phyloP scores from a whole-genome alignment of 2,888 invertebrate genomes.

The Netelia inedita region DNA sequence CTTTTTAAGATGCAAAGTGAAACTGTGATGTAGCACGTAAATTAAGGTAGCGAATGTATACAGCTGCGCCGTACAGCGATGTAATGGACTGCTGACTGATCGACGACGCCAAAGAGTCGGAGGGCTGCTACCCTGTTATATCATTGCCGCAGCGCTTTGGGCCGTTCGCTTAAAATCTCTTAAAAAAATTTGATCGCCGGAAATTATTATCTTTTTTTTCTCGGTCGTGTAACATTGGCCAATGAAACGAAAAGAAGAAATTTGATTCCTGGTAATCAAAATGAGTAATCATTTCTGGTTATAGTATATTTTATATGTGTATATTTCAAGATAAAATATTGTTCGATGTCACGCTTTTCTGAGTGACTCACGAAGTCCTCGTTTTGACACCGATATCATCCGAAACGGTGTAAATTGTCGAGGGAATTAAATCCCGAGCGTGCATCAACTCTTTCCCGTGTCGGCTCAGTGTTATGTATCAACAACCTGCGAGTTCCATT shows the following conservation, averaged over 20 bases:
- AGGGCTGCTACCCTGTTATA: too few relatives aligned
- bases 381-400: conserved; percentile 3
- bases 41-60: conserved; percentile 8
- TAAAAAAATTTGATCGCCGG: too few relatives aligned
- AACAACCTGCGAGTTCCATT: conserved; percentile 7
- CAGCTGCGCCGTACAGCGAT: background rate
- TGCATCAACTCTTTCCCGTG: background rate
- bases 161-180: too few relatives aligned
- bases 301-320: background rate
- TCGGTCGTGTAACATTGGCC: too few relatives aligned
- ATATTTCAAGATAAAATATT: background rate
- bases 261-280: too few relatives aligned
- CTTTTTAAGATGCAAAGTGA: conserved; percentile 31
- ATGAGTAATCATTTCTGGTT: too few relatives aligned
- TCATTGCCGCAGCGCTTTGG: too few relatives aligned
- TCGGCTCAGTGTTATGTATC: background rate
- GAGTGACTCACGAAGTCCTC: background rate
- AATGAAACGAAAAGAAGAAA: too few relatives aligned
- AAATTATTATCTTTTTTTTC: too few relatives aligned
- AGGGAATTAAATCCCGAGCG: conserved; percentile 27
- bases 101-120: too few relatives aligned
- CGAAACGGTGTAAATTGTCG: conserved; percentile 34
- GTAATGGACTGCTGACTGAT: background rate
- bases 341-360: background rate
- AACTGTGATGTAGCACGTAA: conserved; percentile 20